Conservation (phyloP, 2,797 vertebrate species). For the Chelon labrosus region DNA sequence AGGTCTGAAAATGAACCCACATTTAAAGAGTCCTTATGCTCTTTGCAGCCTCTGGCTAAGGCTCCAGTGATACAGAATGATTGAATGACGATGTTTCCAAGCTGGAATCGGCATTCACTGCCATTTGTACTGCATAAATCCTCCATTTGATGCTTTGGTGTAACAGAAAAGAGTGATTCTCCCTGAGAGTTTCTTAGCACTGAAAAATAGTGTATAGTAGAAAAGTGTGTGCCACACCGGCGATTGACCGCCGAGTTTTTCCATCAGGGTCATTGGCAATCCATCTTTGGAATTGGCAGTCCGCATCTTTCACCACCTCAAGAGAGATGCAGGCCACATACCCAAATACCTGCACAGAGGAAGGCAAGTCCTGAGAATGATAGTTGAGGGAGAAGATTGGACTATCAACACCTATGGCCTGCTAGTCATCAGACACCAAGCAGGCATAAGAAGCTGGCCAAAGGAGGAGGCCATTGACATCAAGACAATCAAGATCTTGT, state of each 20-base stretch:
- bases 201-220: not conserved
- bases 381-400: too few species aligned
- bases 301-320: not conserved
- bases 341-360: too few species aligned
- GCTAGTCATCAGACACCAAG: too few species aligned
- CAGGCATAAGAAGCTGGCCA: too few species aligned
- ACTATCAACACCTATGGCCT: too few species aligned
- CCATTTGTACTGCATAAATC: constrained; percentile 5
- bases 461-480: too few species aligned
- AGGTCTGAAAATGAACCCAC: constrained; percentile 17
- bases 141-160: not conserved
- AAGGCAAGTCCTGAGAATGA: too few species aligned
- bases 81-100: too few species aligned
- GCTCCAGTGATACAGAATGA: constrained; percentile 23
- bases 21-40: constrained; percentile 24
- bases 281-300: not conserved
- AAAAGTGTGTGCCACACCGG: not conserved
- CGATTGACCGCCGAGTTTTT: not conserved
- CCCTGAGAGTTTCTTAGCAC: not conserved
- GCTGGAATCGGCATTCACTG: constrained; percentile 18
- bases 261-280: not conserved
- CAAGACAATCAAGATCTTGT: too few species aligned
- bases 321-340: not conserved
- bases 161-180: not conserved
- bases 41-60: constrained; percentile 27